Base-by-base conservation (phyloP, 2,113 vertebrate genomes). In the Setophaga kirtlandii region DNA sequence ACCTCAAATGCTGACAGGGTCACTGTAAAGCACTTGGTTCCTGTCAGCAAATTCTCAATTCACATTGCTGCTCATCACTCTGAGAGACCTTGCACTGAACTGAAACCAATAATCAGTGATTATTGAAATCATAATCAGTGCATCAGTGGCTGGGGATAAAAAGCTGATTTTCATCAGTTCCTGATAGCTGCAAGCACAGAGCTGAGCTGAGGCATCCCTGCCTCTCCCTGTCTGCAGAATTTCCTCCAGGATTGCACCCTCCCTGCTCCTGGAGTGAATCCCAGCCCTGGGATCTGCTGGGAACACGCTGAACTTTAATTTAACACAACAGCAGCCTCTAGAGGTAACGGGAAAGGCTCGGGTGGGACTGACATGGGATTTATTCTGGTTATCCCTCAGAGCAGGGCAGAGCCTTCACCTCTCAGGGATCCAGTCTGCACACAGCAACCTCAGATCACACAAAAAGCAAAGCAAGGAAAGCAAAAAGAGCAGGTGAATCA, bases 271-370 rank as follows among this genome's bases (percentile, higher is more conserved):
- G 15, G 17, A 65, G 6, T 2, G 69, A 71, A 79, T 64, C n/a
- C n/a, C 42, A 0, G 6, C 11, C 5, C 47, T 6, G 50, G 24
- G 3, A 75, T 1, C 8, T 44, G 30, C 22, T 0, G 15, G 5
- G 28, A 16, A 19, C 37, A 6, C 23, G 1, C 35, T 58, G 63
- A 97, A 85, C 91, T 95, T 18, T 68, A 98, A 92, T 87, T 95
- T 83, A 83, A 91, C 90, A 69, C 97, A 98, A 98, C 47, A 98
- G 93, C 95, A 96, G 94, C 98, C 97, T 90, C 98, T 98, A 96
- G 96, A 95, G 98, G 94, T 23, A 33, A 47, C 3, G 28, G 81
- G 62, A 73, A 20, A 65, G 31, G 47, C 85, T 10, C 23, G 49
- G 46, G 0, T 15, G 8, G 3, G 41, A 18, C 12, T 35, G 6